Evolutionary conservation across 2,113 vertebrate genomes (phyloP).

Genomic region (Crotalus tigris): DNA sequence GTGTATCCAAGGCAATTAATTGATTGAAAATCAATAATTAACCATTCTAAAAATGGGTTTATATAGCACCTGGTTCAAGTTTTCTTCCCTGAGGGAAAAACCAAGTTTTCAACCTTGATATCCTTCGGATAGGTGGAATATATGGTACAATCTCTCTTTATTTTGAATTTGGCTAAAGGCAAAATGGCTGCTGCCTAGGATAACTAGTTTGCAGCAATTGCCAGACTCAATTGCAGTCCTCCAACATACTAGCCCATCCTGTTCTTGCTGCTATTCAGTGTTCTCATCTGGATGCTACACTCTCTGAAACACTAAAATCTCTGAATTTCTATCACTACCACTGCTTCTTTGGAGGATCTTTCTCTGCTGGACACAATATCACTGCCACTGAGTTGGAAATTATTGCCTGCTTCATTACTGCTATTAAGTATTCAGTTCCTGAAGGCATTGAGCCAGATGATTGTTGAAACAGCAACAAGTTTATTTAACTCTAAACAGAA

Average conservation of each 20-base stretch:
- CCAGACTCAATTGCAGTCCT: not conserved
- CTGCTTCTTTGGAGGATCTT: not conserved
- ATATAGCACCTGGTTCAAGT: not conserved
- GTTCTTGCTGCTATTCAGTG: not conserved
- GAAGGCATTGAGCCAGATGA: no score
- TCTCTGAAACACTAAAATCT: not conserved
- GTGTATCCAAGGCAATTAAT: not conserved
- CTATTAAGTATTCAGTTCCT: not conserved
- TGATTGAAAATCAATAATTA: not conserved
- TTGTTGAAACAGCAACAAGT: no score
- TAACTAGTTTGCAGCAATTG: not conserved
- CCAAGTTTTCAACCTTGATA: not conserved
- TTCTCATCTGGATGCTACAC: not conserved
- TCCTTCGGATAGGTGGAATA: not conserved
- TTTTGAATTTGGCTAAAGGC: not conserved
- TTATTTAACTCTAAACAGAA: no score
- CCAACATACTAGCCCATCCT: not conserved
- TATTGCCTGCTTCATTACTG: not conserved
- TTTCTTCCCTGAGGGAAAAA: not conserved
- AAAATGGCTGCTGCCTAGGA: not conserved
- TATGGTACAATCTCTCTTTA: not conserved
- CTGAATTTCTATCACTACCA: not conserved
- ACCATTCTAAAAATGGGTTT: not conserved
- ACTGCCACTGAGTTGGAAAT: not conserved
- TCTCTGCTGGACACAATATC: not conserved